A percentile compares a stretch with the other conserved stretches of the same genome.
Evolutionary conservation across 1,140 invertebrate species (phyloP).

Genomic region (Heterodera schachtii): DNA sequence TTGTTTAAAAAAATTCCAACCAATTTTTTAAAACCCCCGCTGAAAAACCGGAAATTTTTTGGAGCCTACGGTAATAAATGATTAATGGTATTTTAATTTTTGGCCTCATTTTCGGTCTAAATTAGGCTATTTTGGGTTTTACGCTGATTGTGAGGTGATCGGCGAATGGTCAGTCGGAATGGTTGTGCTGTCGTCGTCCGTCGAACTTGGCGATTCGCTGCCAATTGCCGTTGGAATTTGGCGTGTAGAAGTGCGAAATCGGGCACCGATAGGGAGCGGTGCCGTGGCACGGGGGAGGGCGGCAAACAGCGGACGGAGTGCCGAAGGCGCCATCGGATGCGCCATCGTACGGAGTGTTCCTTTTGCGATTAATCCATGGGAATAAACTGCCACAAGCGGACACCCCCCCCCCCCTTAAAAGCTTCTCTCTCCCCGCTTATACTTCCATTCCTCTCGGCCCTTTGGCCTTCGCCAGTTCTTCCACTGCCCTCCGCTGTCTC

Average conservation of each 20-base stretch:
- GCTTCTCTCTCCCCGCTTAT: not conserved
- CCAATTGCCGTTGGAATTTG: conserved; percentile 23
- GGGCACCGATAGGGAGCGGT: conserved; percentile 17
- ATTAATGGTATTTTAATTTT: too few species aligned
- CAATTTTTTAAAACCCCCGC: too few species aligned
- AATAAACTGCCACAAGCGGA: too few species aligned
- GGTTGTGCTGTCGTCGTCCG: conserved; percentile 21
- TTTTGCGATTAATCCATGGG: not conserved
- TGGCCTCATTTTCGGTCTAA: not conserved
- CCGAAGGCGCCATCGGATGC: conserved; percentile 19
- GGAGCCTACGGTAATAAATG: too few species aligned
- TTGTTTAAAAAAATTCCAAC: too few species aligned
- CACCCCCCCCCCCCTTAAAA: too few species aligned
- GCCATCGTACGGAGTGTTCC: conserved; percentile 42
- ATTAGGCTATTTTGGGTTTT: conserved; percentile 26
- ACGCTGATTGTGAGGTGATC: not conserved
- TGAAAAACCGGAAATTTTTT: too few species aligned
- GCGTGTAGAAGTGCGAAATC: conserved; percentile 31
- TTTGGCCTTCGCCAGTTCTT: conserved; percentile 16
- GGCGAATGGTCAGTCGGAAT: conserved; percentile 22
- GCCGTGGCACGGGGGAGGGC: not conserved
- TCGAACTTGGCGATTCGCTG: conserved; percentile 9
- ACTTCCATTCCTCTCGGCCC: conserved; percentile 32
- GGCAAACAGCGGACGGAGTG: conserved; percentile 29
- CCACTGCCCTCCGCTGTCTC: conserved; percentile 13